Conservation (phyloP, 2,797 vertebrate genomes). For the Pampus argenteus region DNA sequence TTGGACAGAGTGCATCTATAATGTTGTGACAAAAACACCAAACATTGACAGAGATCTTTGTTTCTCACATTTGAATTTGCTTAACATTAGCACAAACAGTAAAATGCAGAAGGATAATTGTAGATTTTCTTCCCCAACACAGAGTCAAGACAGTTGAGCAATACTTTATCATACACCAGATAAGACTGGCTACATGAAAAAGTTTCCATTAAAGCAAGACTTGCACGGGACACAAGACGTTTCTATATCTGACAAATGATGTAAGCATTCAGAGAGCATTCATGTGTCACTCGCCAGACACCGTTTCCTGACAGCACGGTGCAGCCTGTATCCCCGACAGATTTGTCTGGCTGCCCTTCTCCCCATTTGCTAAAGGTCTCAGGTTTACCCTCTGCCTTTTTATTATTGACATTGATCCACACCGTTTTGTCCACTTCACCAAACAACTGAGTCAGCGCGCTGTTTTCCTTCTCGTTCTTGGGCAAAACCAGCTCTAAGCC, state of each 20-base stretch:
- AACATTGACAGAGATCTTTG: no score
- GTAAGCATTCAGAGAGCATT: constrained; percentile 6
- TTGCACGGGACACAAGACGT: neutral
- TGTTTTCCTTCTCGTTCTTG: constrained; percentile 36
- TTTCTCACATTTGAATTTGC: no score
- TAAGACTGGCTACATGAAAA: neutral
- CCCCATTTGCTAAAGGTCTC: constrained; percentile 1
- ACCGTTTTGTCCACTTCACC: neutral
- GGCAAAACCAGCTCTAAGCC: constrained; percentile 36
- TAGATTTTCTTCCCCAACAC: neutral
- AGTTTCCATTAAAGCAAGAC: neutral
- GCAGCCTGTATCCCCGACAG: neutral
- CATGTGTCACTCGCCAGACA: neutral
- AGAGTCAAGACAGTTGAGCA: neutral
- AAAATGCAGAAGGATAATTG: neutral
- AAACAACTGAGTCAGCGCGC: constrained; percentile 24
- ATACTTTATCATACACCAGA: neutral
- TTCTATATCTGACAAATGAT: constrained; percentile 14
- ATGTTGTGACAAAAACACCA: no score
- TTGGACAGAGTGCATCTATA: no score
- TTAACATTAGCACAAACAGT: no score
- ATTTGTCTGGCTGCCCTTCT: neutral
- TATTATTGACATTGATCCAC: constrained; percentile 36
- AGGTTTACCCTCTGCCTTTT: constrained; percentile 9
- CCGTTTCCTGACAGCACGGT: constrained; percentile 2